A percentile compares a stretch with the other conserved stretches of the same genome.
Evolutionary conservation across 1,140 invertebrate genomes (phyloP).

Genomic region (Araneus ventricosus): DNA sequence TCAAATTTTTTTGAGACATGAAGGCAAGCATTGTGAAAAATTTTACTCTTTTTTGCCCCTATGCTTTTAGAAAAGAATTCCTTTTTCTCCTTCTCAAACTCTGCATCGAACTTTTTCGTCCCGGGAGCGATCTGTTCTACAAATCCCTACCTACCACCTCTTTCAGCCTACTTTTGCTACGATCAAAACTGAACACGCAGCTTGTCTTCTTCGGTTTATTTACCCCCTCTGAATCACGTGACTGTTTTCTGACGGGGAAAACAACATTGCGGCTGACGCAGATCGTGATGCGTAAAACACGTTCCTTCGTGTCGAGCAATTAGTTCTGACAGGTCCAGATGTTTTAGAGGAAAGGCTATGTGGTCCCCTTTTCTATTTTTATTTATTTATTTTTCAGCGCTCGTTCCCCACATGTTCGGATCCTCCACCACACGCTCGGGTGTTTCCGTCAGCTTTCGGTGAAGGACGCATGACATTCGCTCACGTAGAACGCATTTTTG

Average conservation of each 20-base stretch:
- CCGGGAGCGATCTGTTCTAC: no score
- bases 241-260: neutral
- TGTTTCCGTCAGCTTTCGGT: slow-evolving; percentile 13
- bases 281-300: slow-evolving; percentile 54
- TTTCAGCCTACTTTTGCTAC: neutral
- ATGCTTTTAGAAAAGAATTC: no score
- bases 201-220: slow-evolving; percentile 13
- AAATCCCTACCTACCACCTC: neutral
- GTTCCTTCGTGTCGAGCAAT: slow-evolving; percentile 48
- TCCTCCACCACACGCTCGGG: neutral
- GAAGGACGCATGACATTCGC: neutral
- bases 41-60: no score
- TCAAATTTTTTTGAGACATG: no score
- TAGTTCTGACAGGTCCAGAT: slow-evolving; percentile 64
- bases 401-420: neutral
- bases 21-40: no score
- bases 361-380: neutral
- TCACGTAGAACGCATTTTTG: neutral
- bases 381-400: slow-evolving; percentile 8
- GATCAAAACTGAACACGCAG: slow-evolving; percentile 10
- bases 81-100: no score
- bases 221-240: neutral
- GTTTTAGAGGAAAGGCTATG: neutral
- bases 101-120: no score
- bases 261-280: slow-evolving; percentile 28